Base-by-base conservation (phyloP, 2,797 vertebrate genomes). In the Geotrypetes seraphini region DNA sequence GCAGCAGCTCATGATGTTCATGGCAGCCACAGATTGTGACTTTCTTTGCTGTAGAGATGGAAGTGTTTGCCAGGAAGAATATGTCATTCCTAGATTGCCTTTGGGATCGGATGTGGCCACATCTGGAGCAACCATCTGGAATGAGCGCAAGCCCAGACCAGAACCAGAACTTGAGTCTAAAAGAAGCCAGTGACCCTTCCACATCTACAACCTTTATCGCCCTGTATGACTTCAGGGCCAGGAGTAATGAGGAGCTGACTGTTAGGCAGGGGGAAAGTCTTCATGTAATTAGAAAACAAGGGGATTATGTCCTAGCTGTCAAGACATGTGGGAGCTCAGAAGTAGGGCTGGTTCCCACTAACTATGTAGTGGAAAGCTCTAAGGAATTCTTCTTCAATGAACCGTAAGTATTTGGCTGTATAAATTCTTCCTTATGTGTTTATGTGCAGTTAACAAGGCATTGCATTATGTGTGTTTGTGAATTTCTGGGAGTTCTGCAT, bases 101-200 rank as follows among this genome's bases (percentile, higher is more conserved):
- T 33, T 96, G 93, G 92, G 76, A 89, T 71, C 81, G 81, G 51
- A 73, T 95, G 11, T 89, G 91, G 81, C 86, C 87, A 2, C 81
- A 70, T 2, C 12, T 69, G 18, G 3, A 2, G 5, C 19, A 7
- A 3, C 6, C 7, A 5, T 19, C 7, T 10, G 8, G 14, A 7
- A 10, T 18, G 7, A 7, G 9, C 14, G 33, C 68, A 78, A 34
- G 79, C 66, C 1, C 33, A n/a, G 42, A 22, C 45, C 11, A 48
- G 44, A 27, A 47, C 37, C 3, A 10, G 51, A n/a, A 44, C 56
- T 18, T 81, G 65, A 60, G 81, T 64, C 35, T 69, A 22, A 37
- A 70, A 2, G 66, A 75, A 26, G 28, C 36, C 69, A 50, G 20
- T 57, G 16, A 75, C 74, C n/a, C 45, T 29, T 36, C 69, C 56